Evolutionary conservation across 2,797 vertebrate genomes (phyloP), one percentile per base, ranked within the genome.

Genomic region (Psittacula derbiana): DNA sequence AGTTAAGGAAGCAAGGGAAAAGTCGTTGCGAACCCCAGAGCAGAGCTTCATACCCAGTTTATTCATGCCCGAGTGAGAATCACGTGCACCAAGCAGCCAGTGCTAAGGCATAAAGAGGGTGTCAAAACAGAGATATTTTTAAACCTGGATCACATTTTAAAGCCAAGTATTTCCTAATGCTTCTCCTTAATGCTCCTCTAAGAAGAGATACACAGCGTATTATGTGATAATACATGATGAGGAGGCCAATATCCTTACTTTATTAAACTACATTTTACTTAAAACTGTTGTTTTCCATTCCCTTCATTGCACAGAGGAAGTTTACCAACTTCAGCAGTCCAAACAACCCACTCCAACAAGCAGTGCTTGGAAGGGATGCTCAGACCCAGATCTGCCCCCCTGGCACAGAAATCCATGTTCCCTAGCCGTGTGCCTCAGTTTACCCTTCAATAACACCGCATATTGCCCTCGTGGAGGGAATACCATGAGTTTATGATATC

Each of bases 121-220:
- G 79, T 57, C 74, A 93, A 50, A 94, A 47, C 67, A 62, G 13
- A 50, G 73, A 24, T 65, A 88, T 80, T 94, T 94, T 92, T 73
- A 85, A 88, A 86, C 44, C 36, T 25, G 80, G 86, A 33, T 58
- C 49, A 18, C 21, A 31, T 31, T 75, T 67, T n/a, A 11, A 66
- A 94, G 76, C 20, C 10, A 10, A 70, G 6, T 7, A 20, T 78
- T 86, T 49, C 69, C 85, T 31, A 75, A 38, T 71, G 74, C 55
- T 80, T 57, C 58, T 72, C 58, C 70, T n/a, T 49, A 64, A 47
- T 12, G 33, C 46, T 78, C 33, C 64, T 79, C 62, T 21, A 20
- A 24, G 21, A 31, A 31, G 21, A 5, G 53, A 81, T 25, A 64
- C 50, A 12, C 28, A 31, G 28, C 19, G 28, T 5, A 57, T 33